Evolutionary conservation across 2,888 invertebrate species (phyloP).

Genomic region (Drosophila gaucha): DNA sequence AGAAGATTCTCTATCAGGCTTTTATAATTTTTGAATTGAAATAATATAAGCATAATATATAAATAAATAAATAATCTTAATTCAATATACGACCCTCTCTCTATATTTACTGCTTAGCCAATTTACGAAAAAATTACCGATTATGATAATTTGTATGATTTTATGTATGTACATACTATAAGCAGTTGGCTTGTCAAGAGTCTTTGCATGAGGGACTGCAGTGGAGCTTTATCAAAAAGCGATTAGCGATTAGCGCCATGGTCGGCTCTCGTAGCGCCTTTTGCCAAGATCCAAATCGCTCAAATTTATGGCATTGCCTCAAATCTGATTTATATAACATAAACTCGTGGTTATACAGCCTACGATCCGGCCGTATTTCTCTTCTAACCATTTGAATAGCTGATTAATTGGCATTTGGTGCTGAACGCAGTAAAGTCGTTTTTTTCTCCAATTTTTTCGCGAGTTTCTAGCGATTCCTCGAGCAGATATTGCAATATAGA

Average conservation of each 20-base stretch:
- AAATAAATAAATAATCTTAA: neutral
- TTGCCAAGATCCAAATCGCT: conserved; percentile 42
- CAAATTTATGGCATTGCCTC: conserved; percentile 55
- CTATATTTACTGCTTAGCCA: neutral
- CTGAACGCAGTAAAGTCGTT: conserved; percentile 4
- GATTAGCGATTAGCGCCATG: conserved; percentile 65
- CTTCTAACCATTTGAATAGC: conserved; percentile 8
- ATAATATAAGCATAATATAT: no score
- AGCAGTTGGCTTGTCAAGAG: conserved; percentile 25
- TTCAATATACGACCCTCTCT: neutral
- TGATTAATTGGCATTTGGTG: conserved; percentile 9
- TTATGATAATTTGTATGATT: conserved; percentile 17
- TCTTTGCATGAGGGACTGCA: conserved; percentile 20
- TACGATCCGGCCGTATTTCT: neutral
- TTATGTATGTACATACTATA: neutral
- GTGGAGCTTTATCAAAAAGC: conserved; percentile 36
- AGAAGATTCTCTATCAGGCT: no score
- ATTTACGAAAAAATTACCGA: conserved; percentile 7
- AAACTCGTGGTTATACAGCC: conserved; percentile 36
- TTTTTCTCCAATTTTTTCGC: neutral
- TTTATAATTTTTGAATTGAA: no score
- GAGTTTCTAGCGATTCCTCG: conserved; percentile 26
- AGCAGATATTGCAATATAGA: conserved; percentile 26
- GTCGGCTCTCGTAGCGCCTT: neutral
- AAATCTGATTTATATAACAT: conserved; percentile 69